Evolutionary conservation across 1,140 invertebrate genomes (phyloP).

Genomic region (Scaptomyza montana): DNA sequence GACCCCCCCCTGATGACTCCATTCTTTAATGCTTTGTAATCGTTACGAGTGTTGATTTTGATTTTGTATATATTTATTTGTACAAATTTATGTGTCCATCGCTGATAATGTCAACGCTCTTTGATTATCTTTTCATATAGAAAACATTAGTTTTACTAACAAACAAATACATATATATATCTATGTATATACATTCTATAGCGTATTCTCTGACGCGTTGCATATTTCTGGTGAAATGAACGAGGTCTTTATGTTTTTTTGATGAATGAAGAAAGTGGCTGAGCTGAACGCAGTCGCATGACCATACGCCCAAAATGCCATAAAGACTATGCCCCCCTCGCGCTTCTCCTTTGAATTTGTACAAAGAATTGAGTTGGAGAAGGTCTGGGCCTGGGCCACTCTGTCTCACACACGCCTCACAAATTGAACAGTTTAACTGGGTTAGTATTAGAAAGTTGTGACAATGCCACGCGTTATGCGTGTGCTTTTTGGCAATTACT

Average conservation of each 20-base stretch:
- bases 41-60: conserved; percentile 39
- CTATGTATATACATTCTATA: conserved; percentile 44
- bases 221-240: conserved; percentile 68
- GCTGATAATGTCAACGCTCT: conserved; percentile 22
- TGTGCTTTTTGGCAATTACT: conserved; percentile 40
- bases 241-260: conserved; percentile 45
- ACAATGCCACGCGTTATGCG: conserved; percentile 24
- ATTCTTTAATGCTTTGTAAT: conserved; percentile 49
- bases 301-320: conserved; percentile 56
- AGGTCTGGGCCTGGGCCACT: conserved; percentile 37
- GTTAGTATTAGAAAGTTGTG: conserved; percentile 63
- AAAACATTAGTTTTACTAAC: background rate
- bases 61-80: background rate
- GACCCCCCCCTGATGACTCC: background rate
- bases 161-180: conserved; percentile 3
- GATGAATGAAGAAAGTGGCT: conserved; percentile 66
- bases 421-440: conserved; percentile 58
- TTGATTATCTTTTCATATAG: conserved; percentile 49
- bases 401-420: conserved; percentile 13
- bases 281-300: conserved; percentile 41
- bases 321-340: conserved; percentile 6
- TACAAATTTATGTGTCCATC: background rate
- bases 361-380: background rate
- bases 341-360: background rate
- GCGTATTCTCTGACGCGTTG: conserved; percentile 34